Evolutionary conservation across 2,888 invertebrate species (phyloP).

Genomic region (Noctua janthina): DNA sequence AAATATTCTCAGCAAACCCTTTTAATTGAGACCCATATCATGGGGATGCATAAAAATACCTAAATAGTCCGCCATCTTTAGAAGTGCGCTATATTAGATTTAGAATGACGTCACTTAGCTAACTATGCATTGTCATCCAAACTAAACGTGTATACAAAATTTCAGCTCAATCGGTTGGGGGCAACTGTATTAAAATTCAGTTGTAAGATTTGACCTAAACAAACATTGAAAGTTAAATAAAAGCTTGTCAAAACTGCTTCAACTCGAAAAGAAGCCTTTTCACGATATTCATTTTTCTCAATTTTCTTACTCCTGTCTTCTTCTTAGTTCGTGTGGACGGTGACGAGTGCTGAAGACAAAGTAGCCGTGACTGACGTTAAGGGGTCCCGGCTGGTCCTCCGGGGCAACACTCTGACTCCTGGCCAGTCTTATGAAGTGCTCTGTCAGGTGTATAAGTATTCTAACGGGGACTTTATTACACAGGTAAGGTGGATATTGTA

Average conservation of each 20-base stretch:
- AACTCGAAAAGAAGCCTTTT: not conserved
- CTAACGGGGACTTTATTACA: slow-evolving; percentile 71
- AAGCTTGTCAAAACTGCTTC: not conserved
- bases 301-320: not conserved
- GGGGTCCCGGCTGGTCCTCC: slow-evolving; percentile 74
- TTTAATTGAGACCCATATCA: too few relatives aligned
- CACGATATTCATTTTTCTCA: not conserved
- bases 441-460: slow-evolving; percentile 72
- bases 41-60: too few relatives aligned
- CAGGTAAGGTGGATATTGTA: slow-evolving; percentile 70
- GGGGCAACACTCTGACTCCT: slow-evolving; percentile 68
- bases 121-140: too few relatives aligned
- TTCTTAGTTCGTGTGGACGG: slow-evolving; percentile 78
- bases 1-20: too few relatives aligned
- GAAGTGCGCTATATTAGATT: too few relatives aligned
- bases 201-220: too few relatives aligned
- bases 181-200: too few relatives aligned
- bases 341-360: slow-evolving; percentile 60
- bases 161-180: too few relatives aligned
- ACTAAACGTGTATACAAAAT: too few relatives aligned
- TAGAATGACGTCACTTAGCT: too few relatives aligned
- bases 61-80: too few relatives aligned
- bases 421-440: slow-evolving; percentile 72
- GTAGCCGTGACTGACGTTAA: slow-evolving; percentile 68
- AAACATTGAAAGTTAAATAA: too few relatives aligned